These are phyloP conservation scores for Syrmaticus mikado DNA, from an alignment of 2,113 vertebrate genomes.

Conservation along the genomic window DNA sequence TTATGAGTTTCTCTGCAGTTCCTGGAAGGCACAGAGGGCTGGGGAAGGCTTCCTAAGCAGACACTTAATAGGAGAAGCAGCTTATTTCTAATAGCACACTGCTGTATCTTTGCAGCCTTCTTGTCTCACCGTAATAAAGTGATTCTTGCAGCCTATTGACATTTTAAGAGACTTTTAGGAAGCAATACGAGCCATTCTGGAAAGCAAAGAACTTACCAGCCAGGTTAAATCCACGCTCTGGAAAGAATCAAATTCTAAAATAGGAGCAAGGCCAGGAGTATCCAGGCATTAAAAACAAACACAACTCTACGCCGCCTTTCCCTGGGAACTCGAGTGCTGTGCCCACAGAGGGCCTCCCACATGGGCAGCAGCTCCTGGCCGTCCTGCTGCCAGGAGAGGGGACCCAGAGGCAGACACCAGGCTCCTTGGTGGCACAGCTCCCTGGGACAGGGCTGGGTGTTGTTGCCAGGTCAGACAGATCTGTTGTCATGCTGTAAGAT, in stretches of 20 bases:
- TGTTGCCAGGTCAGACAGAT: neutral
- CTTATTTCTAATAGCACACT: neutral
- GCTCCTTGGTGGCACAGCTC: accelerated
- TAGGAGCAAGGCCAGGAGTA: neutral
- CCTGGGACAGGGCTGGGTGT: accelerated
- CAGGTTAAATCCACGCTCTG: neutral
- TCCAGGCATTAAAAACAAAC: conserved; percentile 6
- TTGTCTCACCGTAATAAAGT: neutral
- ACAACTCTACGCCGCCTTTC: neutral
- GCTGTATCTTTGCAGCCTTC: neutral
- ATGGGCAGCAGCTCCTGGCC: accelerated
- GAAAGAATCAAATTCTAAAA: neutral
- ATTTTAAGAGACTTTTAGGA: neutral
- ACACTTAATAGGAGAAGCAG: neutral
- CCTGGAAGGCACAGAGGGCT: neutral
- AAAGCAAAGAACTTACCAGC: neutral
- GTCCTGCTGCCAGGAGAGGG: accelerated
- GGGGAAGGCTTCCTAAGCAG: neutral
- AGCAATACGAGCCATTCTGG: neutral
- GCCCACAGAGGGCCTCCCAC: neutral
- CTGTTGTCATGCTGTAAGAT: accelerated
- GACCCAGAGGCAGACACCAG: neutral
- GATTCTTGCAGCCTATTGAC: neutral
- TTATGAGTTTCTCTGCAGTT: neutral
- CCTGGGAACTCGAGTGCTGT: neutral